Base-by-base conservation (phyloP, 2,113 vertebrate genomes). In the Microtus richardsoni region DNA sequence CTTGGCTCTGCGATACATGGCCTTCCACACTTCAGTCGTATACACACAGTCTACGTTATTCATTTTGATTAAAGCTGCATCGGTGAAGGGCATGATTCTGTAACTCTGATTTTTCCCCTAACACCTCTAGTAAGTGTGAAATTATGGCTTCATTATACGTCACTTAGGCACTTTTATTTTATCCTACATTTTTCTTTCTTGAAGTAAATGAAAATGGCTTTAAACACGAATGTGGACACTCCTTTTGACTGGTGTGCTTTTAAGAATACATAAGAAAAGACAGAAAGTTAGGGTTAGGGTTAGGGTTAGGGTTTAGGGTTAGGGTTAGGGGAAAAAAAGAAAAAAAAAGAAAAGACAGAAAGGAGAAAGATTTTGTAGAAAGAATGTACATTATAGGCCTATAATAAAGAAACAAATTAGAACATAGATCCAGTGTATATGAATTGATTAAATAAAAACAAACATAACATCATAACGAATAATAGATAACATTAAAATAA, bases 181-280 rank as follows among this genome's bases (percentile, higher is more conserved):
- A 33, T 71, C 36, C 77, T 92, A 44, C 21, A 75, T 24, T 82
- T 91, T 94, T 88, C 44, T 82, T 93, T 77, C 21, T 36, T 70
- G 17, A 93, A 89, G 19, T 30, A 80, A 89, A 86, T 95, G 21
- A 75, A 75, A 89, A 70, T 89, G n/a, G 93, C 33, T 77, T 71
- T 28, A 78, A 41, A 2, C 39, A 83, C 16, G 78, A 44, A 86
- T 30, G 77, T 62, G 21, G 24, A n/a, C 21, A 30, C 66, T 17
- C 3, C 2, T 86, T 88, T 96, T 88, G 87, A 58, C 16, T 49
- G 58, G 24, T 74, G 19, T 44, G 58, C 0, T 84, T 28, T 5
- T 41, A 70, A 12, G 9, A 70, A 26, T 60, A 73, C 5, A 44
- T 66, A 89, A 74, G 22, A 94, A 92, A 92, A 14, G 44, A 60